Percentiles rank a stretch among this genome's conserved stretches.
Conservation (phyloP, 2,113 vertebrate genomes). For the Syngnathus floridae region DNA sequence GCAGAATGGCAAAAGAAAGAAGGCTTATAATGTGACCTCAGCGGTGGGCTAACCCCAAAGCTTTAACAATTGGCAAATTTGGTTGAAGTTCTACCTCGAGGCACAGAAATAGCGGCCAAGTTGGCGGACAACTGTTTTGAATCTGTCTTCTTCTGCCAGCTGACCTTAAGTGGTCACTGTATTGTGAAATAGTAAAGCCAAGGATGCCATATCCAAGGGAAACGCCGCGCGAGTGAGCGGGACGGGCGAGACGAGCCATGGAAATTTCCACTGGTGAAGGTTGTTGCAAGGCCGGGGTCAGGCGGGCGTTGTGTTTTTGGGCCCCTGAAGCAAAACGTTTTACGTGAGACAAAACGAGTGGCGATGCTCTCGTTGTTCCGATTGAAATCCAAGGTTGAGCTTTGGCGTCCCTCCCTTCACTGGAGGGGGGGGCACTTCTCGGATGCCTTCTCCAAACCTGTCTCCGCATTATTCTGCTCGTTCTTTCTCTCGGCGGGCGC, state of each 20-base stretch:
- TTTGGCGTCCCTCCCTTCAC: neutral
- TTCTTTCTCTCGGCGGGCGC: slow-evolving; percentile 33
- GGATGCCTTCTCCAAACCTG: slow-evolving; percentile 4
- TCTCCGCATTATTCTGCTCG: slow-evolving; percentile 32
- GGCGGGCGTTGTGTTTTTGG: slow-evolving; percentile 21
- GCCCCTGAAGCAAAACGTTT: neutral
- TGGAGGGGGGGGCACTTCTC: slow-evolving; percentile 10
- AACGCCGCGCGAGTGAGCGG: slow-evolving; percentile 50
- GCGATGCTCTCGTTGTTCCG: neutral
- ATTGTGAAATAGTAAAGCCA: slow-evolving; percentile 53
- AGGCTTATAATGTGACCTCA: neutral
- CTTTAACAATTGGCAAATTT: neutral
- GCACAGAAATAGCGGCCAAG: neutral
- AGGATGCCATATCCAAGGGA: slow-evolving; percentile 49
- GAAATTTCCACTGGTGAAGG: slow-evolving; percentile 66
- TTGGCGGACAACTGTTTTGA: slow-evolving; percentile 47
- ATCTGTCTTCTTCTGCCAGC: slow-evolving; percentile 37
- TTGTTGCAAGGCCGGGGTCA: slow-evolving; percentile 57
- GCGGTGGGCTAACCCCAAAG: neutral
- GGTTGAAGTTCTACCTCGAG: neutral
- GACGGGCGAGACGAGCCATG: slow-evolving; percentile 54
- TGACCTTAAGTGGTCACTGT: slow-evolving; percentile 30
- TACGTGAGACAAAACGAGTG: neutral
- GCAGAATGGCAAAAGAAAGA: too few species aligned
- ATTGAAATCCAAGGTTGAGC: neutral